Evolutionary conservation across 2,797 vertebrate species (phyloP), one percentile per base, ranked within the genome.

Genomic region (Ispidina picta): DNA sequence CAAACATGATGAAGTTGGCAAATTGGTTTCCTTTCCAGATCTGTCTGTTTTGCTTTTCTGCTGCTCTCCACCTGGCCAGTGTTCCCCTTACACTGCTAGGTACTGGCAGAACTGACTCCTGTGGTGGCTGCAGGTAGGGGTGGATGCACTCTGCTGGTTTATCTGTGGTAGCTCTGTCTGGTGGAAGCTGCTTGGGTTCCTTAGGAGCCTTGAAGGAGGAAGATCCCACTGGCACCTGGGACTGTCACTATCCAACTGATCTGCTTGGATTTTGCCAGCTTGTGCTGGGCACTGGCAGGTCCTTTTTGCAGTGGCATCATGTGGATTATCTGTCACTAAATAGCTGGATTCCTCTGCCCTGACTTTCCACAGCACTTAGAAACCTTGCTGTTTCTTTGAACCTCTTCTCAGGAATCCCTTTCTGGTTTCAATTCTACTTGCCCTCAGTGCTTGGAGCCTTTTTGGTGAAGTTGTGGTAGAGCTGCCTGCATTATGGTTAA

Each of bases 51-150:
- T 2, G 1, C 22, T 39, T 70, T 73, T 49, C 41, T 49, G 20
- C 23, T 82, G 0, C 0, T 49, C 20, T 65, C 65, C 29, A 7
- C 10, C 29, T 35, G 33, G 22, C 56, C 3, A 2, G 21, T 52
- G 8, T 39, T 89, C 48, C 28, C 28, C 29, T 55, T 43, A 15
- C 1, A 1, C 56, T 78, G 33, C 37, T 46, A 11, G 20, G 41
- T 49, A 15, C 48, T 49, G 48, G 48, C 14, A 6, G 25, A 49
- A 26, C 48, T 49, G 48, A 5, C 48, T 22, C 31, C 58, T 58
- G 8, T 3, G 60, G 10, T n/a, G 79, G 51, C 29, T 83, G 46
- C 37, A 35, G 16, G 31, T 25, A 5, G 37, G 22, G 28, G 8
- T 65, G 35, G 22, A 17, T 18, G 20, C 19, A 2, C 19, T 52